Conservation (phyloP, 2,888 invertebrate genomes). For the Dryadula phaetusa region DNA sequence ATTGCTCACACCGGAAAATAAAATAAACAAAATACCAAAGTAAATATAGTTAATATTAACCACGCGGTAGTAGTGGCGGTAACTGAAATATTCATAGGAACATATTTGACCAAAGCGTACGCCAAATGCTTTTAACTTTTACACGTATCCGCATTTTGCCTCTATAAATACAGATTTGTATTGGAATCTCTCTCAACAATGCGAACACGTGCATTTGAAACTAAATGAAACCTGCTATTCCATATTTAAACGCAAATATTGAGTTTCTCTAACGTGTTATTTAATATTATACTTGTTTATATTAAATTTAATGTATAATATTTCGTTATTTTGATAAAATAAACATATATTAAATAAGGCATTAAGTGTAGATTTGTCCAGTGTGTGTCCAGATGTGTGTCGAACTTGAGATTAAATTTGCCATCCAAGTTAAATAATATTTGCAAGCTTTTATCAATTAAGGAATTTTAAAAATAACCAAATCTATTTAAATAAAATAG, state of each 20-base stretch:
- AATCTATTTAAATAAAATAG: neutral
- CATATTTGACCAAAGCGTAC: slow-evolving; percentile 20
- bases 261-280: neutral
- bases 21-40: neutral
- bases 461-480: neutral
- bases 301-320: no score
- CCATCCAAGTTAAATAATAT: no score
- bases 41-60: slow-evolving; percentile 9
- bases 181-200: slow-evolving; percentile 17
- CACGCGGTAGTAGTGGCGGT: neutral
- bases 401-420: no score
- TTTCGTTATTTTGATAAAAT: no score
- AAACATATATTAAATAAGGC: no score
- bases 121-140: slow-evolving; percentile 26
- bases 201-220: slow-evolving; percentile 20
- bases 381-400: no score
- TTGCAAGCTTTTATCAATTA: neutral
- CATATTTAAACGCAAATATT: no score
- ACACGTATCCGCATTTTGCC: slow-evolving; percentile 36
- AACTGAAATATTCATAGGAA: slow-evolving; percentile 22
- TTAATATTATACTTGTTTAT: no score
- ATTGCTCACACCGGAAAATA: neutral
- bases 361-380: no score
- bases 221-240: neutral
- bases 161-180: slow-evolving; percentile 36